Percentiles rank a stretch among this genome's conserved stretches.
Evolutionary conservation across 2,888 invertebrate genomes (phyloP).

Genomic region (Antheraea assamensis): DNA sequence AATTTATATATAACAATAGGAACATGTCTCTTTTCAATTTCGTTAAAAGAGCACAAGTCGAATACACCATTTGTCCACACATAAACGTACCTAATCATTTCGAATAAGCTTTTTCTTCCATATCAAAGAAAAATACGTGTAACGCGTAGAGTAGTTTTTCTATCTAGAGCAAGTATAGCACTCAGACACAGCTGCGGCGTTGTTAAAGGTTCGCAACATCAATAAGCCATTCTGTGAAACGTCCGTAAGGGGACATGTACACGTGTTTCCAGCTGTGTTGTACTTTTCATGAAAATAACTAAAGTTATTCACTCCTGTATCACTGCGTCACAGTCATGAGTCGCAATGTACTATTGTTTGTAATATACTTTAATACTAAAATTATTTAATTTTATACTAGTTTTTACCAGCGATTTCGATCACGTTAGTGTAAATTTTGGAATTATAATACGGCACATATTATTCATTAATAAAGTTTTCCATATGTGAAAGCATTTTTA

Average conservation of each 20-base stretch:
- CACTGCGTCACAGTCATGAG: background rate
- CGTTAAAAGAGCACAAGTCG: constrained; percentile 16
- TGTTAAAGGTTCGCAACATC: constrained; percentile 67
- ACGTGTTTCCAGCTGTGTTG: constrained; percentile 26
- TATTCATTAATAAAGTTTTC: too few species aligned
- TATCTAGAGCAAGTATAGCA: constrained; percentile 35
- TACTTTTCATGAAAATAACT: background rate
- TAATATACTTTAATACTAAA: background rate
- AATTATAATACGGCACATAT: too few species aligned
- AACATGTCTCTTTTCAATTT: background rate
- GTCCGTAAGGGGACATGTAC: constrained; percentile 50
- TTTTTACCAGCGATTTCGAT: too few species aligned
- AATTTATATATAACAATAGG: background rate
- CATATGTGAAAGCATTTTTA: too few species aligned
- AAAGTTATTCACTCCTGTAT: background rate
- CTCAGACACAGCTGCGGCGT: constrained; percentile 58
- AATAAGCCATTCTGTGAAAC: constrained; percentile 67
- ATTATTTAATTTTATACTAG: too few species aligned
- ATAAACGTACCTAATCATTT: constrained; percentile 24
- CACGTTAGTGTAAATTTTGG: too few species aligned
- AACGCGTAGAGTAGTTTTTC: constrained; percentile 37
- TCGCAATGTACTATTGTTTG: background rate
- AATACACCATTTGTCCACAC: constrained; percentile 12
- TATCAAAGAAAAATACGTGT: constrained; percentile 37
- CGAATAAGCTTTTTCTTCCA: constrained; percentile 26